Base-by-base conservation (phyloP, 2,797 vertebrate genomes). In the Gila robusta region DNA sequence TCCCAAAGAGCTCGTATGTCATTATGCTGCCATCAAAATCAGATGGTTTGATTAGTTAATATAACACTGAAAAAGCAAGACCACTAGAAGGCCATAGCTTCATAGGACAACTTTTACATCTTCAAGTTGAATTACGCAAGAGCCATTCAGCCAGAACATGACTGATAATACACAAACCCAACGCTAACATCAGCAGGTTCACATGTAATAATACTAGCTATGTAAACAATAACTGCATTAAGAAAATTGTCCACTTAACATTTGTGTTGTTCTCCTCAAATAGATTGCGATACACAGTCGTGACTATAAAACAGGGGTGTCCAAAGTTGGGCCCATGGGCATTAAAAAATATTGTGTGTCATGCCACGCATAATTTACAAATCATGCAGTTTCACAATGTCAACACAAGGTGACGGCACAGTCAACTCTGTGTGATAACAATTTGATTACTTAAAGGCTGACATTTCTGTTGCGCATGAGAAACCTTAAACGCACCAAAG, bases 1-100 rank as follows among this genome's bases (percentile, higher is more conserved):
- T 74, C 71, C 74, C 52, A 85, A 69, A 76, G 26, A 21, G 73
- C 81, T 81, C 26, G 71, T 32, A 49, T 35, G 19, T 74, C 82
- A 80, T 78, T 84, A 76, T 26, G 14, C 28, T 56, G n/a, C 44
- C 44, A 62, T 70, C 41, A 86, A 54, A 67, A 66, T 62, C 59
- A 52, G 83, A 69, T 16, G 10, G 49, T 78, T 44, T 82, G 21
- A 77, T 35, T 64, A 6, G 73, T 21, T 81, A 74, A 59, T 56
- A 67, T 26, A 64, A 67, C 39, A 82, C 44, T 21, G 4, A 32
- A n/a, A 72, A 74, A 35, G 5, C 69, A 77, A 72, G 10, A 47
- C 44, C 49, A 78, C 39, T 14, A 76, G 37, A 81, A 84, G 54
- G 41, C 4, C 26, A 66, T 9, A 2, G 19, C 21, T 54, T 37